These are phyloP conservation scores for Tipula vernalis DNA, from an alignment of 2,888 invertebrate genomes.

Conservation along the genomic window DNA sequence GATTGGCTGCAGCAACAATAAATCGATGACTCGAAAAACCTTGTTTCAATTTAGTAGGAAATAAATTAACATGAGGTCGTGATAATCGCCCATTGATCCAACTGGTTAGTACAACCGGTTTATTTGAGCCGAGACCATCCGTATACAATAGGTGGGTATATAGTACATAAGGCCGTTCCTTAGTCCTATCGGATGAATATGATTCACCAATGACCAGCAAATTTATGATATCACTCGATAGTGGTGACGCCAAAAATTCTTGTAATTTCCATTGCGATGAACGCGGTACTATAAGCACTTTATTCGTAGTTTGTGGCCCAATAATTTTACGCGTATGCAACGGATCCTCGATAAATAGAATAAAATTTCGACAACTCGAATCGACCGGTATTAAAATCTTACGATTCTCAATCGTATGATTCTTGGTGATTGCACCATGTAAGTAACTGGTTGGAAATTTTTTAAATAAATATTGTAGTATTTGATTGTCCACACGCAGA, in stretches of 20 bases:
- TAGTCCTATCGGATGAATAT: slow-evolving; percentile 37
- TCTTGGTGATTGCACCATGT: slow-evolving; percentile 47
- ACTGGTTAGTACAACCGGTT: slow-evolving; percentile 52
- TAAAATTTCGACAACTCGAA: slow-evolving; percentile 47
- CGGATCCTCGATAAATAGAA: slow-evolving; percentile 54
- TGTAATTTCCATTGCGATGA: slow-evolving; percentile 64
- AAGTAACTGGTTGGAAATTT: slow-evolving; percentile 41
- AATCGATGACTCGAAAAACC: slow-evolving; percentile 68
- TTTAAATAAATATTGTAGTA: slow-evolving; percentile 45
- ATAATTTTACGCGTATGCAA: slow-evolving; percentile 43
- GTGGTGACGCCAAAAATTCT: slow-evolving; percentile 49
- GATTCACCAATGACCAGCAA: slow-evolving; percentile 56
- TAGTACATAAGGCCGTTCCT: slow-evolving; percentile 55
- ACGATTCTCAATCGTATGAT: slow-evolving; percentile 37
- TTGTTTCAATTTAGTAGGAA: slow-evolving; percentile 50
- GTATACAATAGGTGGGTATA: slow-evolving; percentile 62
- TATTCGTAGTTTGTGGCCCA: slow-evolving; percentile 47
- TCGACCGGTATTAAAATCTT: slow-evolving; percentile 32
- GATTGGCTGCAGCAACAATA: slow-evolving; percentile 52
- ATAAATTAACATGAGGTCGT: slow-evolving; percentile 47
- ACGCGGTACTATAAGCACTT: slow-evolving; percentile 52
- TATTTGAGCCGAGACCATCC: slow-evolving; percentile 60
- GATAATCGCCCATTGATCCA: slow-evolving; percentile 55
- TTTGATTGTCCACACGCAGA: slow-evolving; percentile 40
- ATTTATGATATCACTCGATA: slow-evolving; percentile 54